Percentiles rank a stretch among this genome's conserved stretches.
Evolutionary conservation across 2,797 vertebrate species (phyloP).

Genomic region (Sebastes wilsoni): DNA sequence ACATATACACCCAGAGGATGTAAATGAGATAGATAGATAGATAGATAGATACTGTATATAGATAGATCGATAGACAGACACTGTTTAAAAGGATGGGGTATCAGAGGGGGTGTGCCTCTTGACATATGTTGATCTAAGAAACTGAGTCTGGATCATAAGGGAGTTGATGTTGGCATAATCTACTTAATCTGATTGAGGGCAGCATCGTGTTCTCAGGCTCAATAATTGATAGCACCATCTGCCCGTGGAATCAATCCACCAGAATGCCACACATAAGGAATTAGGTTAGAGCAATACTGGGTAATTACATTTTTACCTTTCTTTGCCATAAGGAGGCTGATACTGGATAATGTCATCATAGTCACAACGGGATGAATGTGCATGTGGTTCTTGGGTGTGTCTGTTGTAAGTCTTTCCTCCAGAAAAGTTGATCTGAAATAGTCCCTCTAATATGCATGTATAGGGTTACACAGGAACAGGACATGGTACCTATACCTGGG

Average conservation of each 20-base stretch:
- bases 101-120: slow-evolving; percentile 1
- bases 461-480: not conserved
- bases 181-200: slow-evolving; percentile 74
- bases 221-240: slow-evolving; percentile 81
- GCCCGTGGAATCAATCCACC: slow-evolving; percentile 53
- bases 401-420: not conserved
- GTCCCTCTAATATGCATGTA: not conserved
- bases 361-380: not conserved
- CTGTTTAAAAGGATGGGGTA: not conserved
- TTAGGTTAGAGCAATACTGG: slow-evolving; percentile 45
- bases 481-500: not conserved
- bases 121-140: slow-evolving; percentile 49
- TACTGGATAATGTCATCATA: not conserved
- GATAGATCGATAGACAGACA: not conserved
- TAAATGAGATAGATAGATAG: not conserved
- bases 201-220: slow-evolving; percentile 60
- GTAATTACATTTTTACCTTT: slow-evolving; percentile 54
- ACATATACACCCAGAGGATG: slow-evolving; percentile 1
- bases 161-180: slow-evolving; percentile 70
- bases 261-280: slow-evolving; percentile 48
- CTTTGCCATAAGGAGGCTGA: slow-evolving; percentile 16
- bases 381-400: not conserved
- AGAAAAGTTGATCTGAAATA: not conserved
- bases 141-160: slow-evolving; percentile 45
- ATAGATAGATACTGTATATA: not conserved